Evolutionary conservation across 2,113 vertebrate species (phyloP), one percentile per base, ranked within the genome.

Genomic region (Ctenomys sociabilis): DNA sequence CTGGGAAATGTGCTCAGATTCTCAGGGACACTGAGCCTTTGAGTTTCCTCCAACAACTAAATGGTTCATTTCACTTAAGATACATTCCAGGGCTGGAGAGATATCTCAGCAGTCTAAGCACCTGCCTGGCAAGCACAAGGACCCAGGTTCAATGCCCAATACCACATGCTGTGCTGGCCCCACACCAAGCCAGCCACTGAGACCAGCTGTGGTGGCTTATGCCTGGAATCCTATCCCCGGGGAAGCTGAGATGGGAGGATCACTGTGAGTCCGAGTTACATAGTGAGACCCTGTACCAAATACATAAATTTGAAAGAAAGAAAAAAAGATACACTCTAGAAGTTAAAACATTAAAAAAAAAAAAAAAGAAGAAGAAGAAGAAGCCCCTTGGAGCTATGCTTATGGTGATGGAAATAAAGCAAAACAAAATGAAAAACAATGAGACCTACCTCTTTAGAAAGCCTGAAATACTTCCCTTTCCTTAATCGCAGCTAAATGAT

Each of bases 341-440:
- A 91, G 78, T 88, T 94, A 91, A 92, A 94, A 68, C 4, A 10
- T 83, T 63, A 59, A 84, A 85, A 89, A 13, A 54, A 54, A 54
- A 54, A 52, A 52, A 49, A 13, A 54, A 54, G 16, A 54, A 52
- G 12, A 54, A 54, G 16, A 54, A 52, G 12, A 52, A 52, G 59
- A 84, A 82, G 89, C 54, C 72, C 95, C 89, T 52, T 85, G 5
- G 78, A 93, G 54, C 43, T 91, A 4, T 94, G 30, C 93, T 86
- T 93, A 83, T 83, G 61, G 86, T 52, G 90, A 87, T 85, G 87
- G 90, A 97, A 96, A 93, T 59, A 77, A 96, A 93, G 28, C 59
- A 94, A 91, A 24, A 14, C 35, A 88, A 96, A 91, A 91, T 73
- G 43, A 63, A 70, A 88, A 90, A 88, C 16, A 95, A 94, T 88